phyloP scores from a whole-genome alignment of 2,113 vertebrate species.

The Lophotis ruficrista region DNA sequence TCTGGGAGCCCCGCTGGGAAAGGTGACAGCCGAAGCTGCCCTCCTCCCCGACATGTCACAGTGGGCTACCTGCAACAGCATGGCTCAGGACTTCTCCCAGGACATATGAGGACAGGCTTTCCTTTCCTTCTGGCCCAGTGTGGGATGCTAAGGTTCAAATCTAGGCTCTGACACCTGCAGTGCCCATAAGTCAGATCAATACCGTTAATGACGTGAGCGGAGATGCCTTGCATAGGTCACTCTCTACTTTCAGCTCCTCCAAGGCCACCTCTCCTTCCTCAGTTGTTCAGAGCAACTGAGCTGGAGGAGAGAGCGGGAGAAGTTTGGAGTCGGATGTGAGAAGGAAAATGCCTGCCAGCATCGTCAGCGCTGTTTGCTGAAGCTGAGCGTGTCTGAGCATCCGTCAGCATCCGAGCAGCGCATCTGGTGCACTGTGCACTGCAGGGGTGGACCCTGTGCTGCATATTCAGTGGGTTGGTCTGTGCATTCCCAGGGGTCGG shows the following conservation, averaged over 20 bases:
- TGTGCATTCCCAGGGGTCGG: rapidly evolving
- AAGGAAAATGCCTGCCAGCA: background rate
- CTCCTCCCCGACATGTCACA: background rate
- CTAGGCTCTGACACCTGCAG: background rate
- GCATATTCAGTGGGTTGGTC: background rate
- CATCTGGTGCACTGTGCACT: background rate
- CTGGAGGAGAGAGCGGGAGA: background rate
- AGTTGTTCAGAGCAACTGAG: background rate
- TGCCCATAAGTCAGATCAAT: background rate
- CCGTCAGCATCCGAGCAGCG: background rate
- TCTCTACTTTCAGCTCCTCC: background rate
- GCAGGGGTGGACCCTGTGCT: rapidly evolving
- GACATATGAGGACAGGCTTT: background rate
- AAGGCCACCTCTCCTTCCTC: background rate
- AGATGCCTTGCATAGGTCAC: rapidly evolving
- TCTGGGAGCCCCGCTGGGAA: background rate
- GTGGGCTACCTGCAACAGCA: background rate
- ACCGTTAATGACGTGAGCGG: rapidly evolving
- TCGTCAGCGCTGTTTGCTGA: background rate
- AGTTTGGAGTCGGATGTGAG: background rate
- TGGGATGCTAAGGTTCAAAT: background rate
- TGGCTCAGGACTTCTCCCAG: background rate
- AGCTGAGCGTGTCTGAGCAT: background rate
- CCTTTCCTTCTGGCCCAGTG: background rate
- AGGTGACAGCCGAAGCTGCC: background rate